Conservation (phyloP, 1,140 invertebrate genomes). For the Planococcus citri region DNA sequence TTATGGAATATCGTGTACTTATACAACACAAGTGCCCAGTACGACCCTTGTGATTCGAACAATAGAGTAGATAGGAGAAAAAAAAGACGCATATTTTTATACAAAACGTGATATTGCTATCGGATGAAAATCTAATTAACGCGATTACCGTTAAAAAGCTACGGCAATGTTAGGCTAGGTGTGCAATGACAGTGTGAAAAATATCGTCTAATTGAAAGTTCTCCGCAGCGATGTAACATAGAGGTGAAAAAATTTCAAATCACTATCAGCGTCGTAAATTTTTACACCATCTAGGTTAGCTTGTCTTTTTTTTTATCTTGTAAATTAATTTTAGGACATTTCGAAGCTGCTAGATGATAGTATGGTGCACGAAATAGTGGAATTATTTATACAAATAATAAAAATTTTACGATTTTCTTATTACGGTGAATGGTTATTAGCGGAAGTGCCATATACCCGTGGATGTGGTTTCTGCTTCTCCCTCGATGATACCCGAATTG, state of each 20-base stretch:
- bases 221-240: neutral
- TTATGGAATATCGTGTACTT: no score
- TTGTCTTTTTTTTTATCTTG: no score
- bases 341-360: no score
- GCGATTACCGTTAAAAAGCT: neutral
- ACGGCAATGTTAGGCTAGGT: no score
- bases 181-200: neutral
- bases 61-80: no score
- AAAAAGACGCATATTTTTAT: neutral
- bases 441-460: neutral
- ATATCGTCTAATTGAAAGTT: neutral
- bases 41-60: neutral
- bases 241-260: no score
- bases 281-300: no score
- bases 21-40: no score
- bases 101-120: neutral
- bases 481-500: neutral
- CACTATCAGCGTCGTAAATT: no score
- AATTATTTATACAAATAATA: conserved; percentile 1
- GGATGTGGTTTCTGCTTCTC: no score
- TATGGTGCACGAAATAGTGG: neutral
- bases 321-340: no score
- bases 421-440: neutral
- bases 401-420: conserved; percentile 4
- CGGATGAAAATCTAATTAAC: neutral